Conservation (phyloP, 2,113 vertebrate species). For the Pavo muticus region DNA sequence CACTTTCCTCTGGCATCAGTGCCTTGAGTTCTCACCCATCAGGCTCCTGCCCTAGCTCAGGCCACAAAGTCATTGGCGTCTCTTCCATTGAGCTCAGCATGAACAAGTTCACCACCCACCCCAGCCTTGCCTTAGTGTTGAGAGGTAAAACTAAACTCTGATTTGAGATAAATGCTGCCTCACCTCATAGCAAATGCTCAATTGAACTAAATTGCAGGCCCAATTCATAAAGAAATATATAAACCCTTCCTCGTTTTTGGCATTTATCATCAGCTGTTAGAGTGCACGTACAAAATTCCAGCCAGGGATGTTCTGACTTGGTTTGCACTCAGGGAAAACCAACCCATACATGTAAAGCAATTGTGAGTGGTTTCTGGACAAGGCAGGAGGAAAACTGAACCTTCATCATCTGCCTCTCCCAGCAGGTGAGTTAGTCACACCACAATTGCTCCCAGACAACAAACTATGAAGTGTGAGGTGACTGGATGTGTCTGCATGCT, state of each 20-base stretch:
- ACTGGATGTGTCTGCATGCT: background rate
- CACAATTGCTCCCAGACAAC: background rate
- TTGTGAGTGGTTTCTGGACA: background rate
- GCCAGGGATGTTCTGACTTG: background rate
- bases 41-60: background rate
- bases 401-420: background rate
- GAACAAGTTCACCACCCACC: background rate
- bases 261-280: background rate
- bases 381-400: background rate
- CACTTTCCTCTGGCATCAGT: background rate
- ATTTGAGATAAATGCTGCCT: background rate
- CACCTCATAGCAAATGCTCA: background rate
- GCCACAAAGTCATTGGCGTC: background rate
- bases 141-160: background rate
- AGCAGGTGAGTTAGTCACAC: background rate
- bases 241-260: background rate
- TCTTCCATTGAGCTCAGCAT: background rate
- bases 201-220: background rate
- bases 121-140: background rate
- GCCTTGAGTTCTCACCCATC: background rate
- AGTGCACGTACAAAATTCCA: background rate
- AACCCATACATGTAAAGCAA: background rate
- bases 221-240: background rate
- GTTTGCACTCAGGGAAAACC: background rate
- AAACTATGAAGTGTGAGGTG: background rate